These are phyloP conservation scores for Tenthredo amoena DNA, from an alignment of 2,888 invertebrate species.

Conservation along the genomic window DNA sequence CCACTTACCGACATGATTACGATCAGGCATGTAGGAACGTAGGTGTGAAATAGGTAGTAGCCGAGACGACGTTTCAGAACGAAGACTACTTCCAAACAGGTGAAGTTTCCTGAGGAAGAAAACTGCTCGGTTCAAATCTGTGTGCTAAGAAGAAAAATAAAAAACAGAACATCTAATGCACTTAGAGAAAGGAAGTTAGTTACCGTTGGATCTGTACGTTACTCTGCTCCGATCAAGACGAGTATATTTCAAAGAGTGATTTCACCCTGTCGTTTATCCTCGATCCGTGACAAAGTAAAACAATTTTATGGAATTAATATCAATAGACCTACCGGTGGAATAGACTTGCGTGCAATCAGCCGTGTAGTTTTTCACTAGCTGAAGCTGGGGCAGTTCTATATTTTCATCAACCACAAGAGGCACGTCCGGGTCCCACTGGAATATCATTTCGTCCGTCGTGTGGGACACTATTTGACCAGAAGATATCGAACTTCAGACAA, in stretches of 20 bases:
- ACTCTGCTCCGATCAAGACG: not conserved
- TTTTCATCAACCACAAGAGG: conserved; percentile 94
- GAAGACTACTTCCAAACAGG: conserved; percentile 94
- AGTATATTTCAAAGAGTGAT: not conserved
- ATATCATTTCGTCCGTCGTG: conserved; percentile 95
- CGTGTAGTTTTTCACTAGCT: conserved; percentile 91
- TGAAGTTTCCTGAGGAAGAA: conserved; percentile 88
- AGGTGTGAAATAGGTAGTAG: conserved; percentile 95
- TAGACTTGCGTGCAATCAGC: conserved; percentile 96
- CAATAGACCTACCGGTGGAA: conserved; percentile 85
- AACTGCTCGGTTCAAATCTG: conserved; percentile 51
- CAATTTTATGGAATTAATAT: not conserved
- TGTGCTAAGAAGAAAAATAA: conserved; percentile 16
- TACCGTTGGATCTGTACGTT: not conserved
- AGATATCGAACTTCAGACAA: not conserved
- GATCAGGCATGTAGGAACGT: conserved; percentile 95
- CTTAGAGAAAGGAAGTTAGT: not conserved
- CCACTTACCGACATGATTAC: conserved; percentile 94
- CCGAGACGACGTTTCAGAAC: conserved; percentile 93
- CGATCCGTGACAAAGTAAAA: not conserved
- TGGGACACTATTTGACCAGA: conserved; percentile 87
- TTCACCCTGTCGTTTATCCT: not conserved
- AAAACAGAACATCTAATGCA: conserved; percentile 25
- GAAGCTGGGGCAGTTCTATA: conserved; percentile 94
- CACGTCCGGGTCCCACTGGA: conserved; percentile 95